Conservation (phyloP, 1,140 invertebrate genomes). For the Melitaea cinxia region DNA sequence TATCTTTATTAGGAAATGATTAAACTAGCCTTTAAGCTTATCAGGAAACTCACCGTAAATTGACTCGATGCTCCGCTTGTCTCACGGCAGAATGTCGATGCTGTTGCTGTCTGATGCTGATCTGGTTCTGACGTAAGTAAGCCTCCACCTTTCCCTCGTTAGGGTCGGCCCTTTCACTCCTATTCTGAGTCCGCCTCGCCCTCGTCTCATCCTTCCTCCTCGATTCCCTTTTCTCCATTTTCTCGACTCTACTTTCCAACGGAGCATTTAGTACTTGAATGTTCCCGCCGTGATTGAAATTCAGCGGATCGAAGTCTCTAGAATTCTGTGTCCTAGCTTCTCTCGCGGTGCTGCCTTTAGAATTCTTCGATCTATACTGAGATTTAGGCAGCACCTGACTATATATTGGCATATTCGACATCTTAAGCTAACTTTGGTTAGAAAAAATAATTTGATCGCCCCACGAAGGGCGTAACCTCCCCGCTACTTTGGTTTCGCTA, state of each 20-base stretch:
- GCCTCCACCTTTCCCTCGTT: constrained; percentile 75
- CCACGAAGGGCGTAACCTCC: constrained; percentile 24
- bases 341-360: constrained; percentile 40
- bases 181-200: constrained; percentile 47
- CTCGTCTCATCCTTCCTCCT: constrained; percentile 59
- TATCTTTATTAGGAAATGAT: too few relatives aligned
- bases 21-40: too few relatives aligned
- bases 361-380: constrained; percentile 60
- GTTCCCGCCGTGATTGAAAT: constrained; percentile 78
- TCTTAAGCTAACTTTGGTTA: constrained; percentile 74
- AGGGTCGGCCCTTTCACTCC: constrained; percentile 56
- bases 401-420: constrained; percentile 80
- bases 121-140: constrained; percentile 74
- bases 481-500: constrained; percentile 56
- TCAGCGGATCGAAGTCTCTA: constrained; percentile 74
- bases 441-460: constrained; percentile 52
- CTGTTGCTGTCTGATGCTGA: constrained; percentile 76
- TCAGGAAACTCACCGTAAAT: constrained; percentile 59
- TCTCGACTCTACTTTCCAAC: constrained; percentile 52
- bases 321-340: constrained; percentile 69
- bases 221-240: constrained; percentile 55
- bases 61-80: constrained; percentile 78
- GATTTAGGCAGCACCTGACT: constrained; percentile 78
- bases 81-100: constrained; percentile 70
- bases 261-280: constrained; percentile 62